Evolutionary conservation across 2,888 invertebrate genomes (phyloP).

Genomic region (Drosophila kokeensis): DNA sequence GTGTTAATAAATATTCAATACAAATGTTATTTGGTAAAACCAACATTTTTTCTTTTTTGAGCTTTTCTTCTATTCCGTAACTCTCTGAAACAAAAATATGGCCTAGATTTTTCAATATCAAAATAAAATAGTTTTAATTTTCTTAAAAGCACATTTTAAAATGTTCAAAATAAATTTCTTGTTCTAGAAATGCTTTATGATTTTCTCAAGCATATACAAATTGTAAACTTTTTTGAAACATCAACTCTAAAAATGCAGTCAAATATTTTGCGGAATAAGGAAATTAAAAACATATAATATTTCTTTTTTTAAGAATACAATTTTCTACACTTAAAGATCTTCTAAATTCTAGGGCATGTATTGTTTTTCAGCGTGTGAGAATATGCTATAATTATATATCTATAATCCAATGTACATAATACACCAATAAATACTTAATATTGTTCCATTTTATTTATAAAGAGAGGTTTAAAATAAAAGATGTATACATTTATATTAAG

Average conservation of each 20-base stretch:
- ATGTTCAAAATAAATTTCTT: neutral
- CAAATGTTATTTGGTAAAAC: slow-evolving; percentile 44
- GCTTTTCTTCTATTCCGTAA: neutral
- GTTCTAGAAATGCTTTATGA: neutral
- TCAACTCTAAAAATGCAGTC: neutral
- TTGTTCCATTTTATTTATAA: neutral
- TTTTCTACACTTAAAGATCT: neutral
- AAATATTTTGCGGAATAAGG: neutral
- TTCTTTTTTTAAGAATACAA: neutral
- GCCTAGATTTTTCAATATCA: neutral
- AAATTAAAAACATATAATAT: neutral
- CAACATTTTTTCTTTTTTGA: slow-evolving; percentile 30
- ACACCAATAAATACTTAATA: neutral
- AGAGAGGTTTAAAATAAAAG: neutral
- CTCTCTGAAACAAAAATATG: neutral
- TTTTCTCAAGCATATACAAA: neutral
- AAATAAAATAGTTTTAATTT: neutral
- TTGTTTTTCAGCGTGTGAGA: neutral
- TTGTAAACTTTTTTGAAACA: neutral
- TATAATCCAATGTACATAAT: slow-evolving; percentile 12
- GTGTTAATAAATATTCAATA: neutral
- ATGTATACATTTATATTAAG: slow-evolving; percentile 1
- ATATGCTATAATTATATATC: neutral
- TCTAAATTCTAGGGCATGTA: neutral
- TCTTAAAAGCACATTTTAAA: neutral